Evolutionary conservation across 2,797 vertebrate species (phyloP), one percentile per base, ranked within the genome.

Genomic region (Paramormyrops hopkinsi): DNA sequence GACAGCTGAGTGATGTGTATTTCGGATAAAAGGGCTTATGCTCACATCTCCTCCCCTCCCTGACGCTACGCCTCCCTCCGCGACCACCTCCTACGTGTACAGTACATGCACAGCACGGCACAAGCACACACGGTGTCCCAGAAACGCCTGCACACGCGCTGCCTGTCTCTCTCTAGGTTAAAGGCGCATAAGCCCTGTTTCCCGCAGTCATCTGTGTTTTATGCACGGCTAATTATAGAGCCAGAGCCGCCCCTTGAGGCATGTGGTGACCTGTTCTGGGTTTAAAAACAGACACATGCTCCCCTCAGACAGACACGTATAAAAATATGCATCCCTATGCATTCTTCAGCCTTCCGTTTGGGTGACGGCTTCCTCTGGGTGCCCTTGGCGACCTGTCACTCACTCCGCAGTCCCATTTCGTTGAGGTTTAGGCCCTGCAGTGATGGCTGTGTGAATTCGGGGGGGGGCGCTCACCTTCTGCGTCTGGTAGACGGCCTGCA

Each of bases 401-500:
- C 46, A 48, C 9, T 83, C 1, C 2, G 11, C 8, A 46, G 37
- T 22, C 4, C 17, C 19, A 41, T 33, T 11, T 14, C 37, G 65
- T 86, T 54, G 2, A 22, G 25, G 8, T 53, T 37, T 22, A 62
- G 4, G 8, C 25, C 5, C 54, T 22, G 85, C 54, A 41, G 56
- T 2, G 48, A 48, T 17, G 62, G 5, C 69, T 22, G 1, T 17
- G 25, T 41, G 37, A 1, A 0, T 11, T 29, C 59, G 6, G 56
- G 22, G n/a, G 22, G 59, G 22, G 8, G 8, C 2, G 0, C 1
- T 90, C 93, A 97, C 96, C 96, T 97, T 97, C 91, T 97, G 96
- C 25, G 94, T 95, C 92, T 97, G 95, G 93, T 96, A 97, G 90
- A 96, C 2, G 0, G 51, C 95, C 91, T 96, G 90, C 25, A 97